Percentiles rank a stretch among this genome's conserved stretches.
Evolutionary conservation across 2,797 vertebrate genomes (phyloP).

Genomic region (Threskiornis aethiopicus): DNA sequence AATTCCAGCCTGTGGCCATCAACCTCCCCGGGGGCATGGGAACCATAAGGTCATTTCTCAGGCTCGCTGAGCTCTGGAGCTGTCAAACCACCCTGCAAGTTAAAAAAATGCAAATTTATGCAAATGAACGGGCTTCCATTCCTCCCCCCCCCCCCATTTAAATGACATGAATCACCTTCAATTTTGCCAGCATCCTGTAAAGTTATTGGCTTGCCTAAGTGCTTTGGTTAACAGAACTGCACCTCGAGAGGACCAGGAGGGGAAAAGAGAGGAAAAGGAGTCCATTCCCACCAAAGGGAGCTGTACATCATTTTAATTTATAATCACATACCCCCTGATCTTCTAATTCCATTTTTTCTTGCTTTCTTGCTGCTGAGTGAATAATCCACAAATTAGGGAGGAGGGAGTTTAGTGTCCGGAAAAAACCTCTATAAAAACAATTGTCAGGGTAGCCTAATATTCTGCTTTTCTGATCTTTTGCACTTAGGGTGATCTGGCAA

Average conservation of each 20-base stretch:
- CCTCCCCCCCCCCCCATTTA: neutral
- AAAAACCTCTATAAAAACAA: neutral
- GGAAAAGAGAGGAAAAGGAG: neutral
- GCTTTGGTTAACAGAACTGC: neutral
- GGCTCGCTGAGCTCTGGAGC: neutral
- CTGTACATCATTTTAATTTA: neutral
- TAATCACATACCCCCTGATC: neutral
- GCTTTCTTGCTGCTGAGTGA: neutral
- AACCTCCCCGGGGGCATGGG: conserved; percentile 15
- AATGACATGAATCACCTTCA: conserved; percentile 48
- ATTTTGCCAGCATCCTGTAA: conserved; percentile 15
- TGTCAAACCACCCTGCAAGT: conserved; percentile 12
- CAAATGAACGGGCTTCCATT: neutral
- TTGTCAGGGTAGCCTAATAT: neutral
- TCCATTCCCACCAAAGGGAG: neutral
- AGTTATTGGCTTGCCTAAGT: neutral
- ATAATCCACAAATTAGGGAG: neutral
- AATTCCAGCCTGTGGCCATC: conserved; percentile 33
- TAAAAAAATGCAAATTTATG: conserved; percentile 26
- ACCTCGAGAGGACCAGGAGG: neutral
- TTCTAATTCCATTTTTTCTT: neutral
- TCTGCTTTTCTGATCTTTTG: neutral
- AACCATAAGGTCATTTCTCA: conserved; percentile 56
- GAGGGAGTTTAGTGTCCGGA: neutral
- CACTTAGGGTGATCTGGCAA: neutral